A percentile compares a stretch with the other conserved stretches of the same genome.
These are phyloP conservation scores for Scaptomyza polygonia DNA, from an alignment of 2,888 invertebrate genomes.

Conservation along the genomic window DNA sequence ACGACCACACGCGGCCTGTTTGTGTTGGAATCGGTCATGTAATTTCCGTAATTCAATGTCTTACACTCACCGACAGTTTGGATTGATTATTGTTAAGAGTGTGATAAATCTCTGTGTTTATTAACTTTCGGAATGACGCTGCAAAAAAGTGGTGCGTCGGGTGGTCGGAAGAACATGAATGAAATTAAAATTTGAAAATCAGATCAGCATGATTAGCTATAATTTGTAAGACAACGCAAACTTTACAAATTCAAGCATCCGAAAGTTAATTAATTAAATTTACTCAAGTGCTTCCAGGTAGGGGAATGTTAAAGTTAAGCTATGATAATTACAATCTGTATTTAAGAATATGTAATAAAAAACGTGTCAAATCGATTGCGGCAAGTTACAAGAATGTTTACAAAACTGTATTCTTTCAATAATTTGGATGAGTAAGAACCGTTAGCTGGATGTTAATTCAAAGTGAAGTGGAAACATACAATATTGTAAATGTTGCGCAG, in stretches of 20 bases:
- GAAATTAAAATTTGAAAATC: constrained; percentile 66
- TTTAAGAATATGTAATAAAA: too few relatives aligned
- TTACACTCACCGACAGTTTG: constrained; percentile 62
- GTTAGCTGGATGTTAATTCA: not conserved
- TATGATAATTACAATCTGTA: too few relatives aligned
- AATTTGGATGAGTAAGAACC: not conserved
- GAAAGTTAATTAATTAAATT: constrained; percentile 69
- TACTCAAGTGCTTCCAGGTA: constrained; percentile 36
- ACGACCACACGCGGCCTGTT: constrained; percentile 69
- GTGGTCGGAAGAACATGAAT: constrained; percentile 64
- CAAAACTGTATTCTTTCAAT: not conserved
- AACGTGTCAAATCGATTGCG: too few relatives aligned
- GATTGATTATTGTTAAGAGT: constrained; percentile 78
- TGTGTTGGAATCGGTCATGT: constrained; percentile 73
- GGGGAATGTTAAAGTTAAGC: constrained; percentile 1
- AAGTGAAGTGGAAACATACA: not conserved
- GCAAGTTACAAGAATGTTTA: not conserved
- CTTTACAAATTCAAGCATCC: constrained; percentile 20
- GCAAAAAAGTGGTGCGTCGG: constrained; percentile 46
- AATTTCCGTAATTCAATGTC: constrained; percentile 59
- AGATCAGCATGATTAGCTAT: constrained; percentile 80
- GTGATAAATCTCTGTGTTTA: constrained; percentile 82
- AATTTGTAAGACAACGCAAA: constrained; percentile 63
- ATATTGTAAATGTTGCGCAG: not conserved
- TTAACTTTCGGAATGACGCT: constrained; percentile 80